A percentile compares a stretch with the other conserved stretches of the same genome.
These are phyloP conservation scores for Eupelmus urozonus DNA, from an alignment of 2,888 invertebrate species.

Conservation along the genomic window DNA sequence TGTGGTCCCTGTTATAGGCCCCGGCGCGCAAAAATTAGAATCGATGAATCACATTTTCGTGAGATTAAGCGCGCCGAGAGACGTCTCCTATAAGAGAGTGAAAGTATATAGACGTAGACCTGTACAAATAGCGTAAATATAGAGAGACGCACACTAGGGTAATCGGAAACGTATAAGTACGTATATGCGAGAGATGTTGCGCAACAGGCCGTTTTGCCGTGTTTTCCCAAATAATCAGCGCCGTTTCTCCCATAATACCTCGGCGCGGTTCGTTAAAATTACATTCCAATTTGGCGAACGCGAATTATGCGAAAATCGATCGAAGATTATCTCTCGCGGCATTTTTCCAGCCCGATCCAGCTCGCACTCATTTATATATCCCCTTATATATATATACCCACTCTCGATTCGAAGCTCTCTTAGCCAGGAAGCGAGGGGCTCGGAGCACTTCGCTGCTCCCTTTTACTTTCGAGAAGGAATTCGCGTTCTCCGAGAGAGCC, in stretches of 20 bases:
- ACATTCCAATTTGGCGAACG: slow-evolving; percentile 36
- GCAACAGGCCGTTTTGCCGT: slow-evolving; percentile 18
- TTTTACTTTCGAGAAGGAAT: slow-evolving; percentile 75
- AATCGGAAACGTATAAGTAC: not conserved
- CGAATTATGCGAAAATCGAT: slow-evolving; percentile 36
- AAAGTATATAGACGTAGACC: slow-evolving; percentile 3
- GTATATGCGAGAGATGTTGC: not conserved
- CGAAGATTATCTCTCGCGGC: slow-evolving; percentile 23
- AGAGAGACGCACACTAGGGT: not conserved
- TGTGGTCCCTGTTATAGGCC: too few relatives aligned
- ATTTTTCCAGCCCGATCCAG: slow-evolving; percentile 2
- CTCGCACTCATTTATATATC: not conserved
- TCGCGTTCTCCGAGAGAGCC: slow-evolving; percentile 56
- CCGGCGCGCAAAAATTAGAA: slow-evolving; percentile 18
- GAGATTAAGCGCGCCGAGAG: not conserved
- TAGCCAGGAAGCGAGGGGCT: not conserved
- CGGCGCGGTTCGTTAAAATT: slow-evolving; percentile 40
- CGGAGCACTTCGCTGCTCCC: slow-evolving; percentile 62
- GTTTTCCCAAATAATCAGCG: slow-evolving; percentile 41
- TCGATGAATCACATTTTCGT: slow-evolving; percentile 37
- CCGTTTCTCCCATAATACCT: slow-evolving; percentile 26
- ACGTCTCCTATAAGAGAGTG: slow-evolving; percentile 8
- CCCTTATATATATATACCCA: not conserved
- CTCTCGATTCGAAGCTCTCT: not conserved
- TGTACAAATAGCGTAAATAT: not conserved